Evolutionary conservation across 2,113 vertebrate genomes (phyloP), one percentile per base, ranked within the genome.

Genomic region (Cyanocitta stelleri): DNA sequence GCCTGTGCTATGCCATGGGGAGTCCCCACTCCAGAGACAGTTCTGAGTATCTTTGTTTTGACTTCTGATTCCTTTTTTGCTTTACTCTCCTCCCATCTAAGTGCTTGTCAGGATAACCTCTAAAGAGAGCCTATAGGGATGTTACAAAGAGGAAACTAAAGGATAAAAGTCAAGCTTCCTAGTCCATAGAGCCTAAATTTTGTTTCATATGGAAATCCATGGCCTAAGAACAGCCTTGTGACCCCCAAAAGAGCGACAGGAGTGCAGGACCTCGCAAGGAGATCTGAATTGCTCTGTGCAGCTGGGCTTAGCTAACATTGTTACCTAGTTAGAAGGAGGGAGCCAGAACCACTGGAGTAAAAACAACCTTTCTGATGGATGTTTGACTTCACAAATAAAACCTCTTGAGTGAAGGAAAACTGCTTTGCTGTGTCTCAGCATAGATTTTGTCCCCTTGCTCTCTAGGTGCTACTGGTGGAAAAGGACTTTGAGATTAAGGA

Each of bases 401-500:
- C 72, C 92, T 74, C 92, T 4, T 20, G 88, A 88, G 94, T 67
- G 85, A 95, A 89, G 59, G 86, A 81, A 90, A 95, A 84, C 90
- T 84, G 79, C 86, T 94, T 77, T 74, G 51, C 83, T 74, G 33
- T 67, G 72, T 59, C 90, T 83, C 72, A 48, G 79, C 39, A 63
- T 3, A 88, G 86, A 80, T 67, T 78, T 63, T 51, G 67, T 90
- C 79, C 46, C 55, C 83, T 88, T 74, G 68, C 55, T 90, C 79
- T 90, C 89, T 52, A 63, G 75, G 76, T 81, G 48, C 63, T 59
- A 14, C 64, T 23, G 33, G 75, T 90, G n/a, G 72, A 77, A 95
- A 95, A 95, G 76, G 86, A 93, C 83, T 82, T 85, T 58, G 83
- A 93, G 90, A 92, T 90, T 95, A 92, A 92, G 74, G 24, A 90